phyloP scores from a whole-genome alignment of 2,797 vertebrate species.

The Melanogrammus aeglefinus region DNA sequence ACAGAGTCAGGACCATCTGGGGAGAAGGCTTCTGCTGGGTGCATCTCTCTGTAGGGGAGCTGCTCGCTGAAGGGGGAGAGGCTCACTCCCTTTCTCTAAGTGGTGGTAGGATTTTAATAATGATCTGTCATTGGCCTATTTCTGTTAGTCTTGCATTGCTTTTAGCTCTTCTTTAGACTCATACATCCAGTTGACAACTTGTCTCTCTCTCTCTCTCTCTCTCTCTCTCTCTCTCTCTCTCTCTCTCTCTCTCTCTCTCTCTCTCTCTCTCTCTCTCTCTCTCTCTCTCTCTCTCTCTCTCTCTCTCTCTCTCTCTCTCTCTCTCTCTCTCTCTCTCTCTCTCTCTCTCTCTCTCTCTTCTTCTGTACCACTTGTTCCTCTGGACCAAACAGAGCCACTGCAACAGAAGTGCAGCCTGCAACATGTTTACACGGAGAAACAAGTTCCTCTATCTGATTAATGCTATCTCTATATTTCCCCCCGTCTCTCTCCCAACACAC shows the following conservation, averaged over 20 bases:
- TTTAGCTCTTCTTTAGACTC: neutral
- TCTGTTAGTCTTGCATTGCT: neutral
- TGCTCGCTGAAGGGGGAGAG: neutral
- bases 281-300: neutral
- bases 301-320: neutral
- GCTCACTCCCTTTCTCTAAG: neutral
- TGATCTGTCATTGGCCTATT: neutral
- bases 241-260: neutral
- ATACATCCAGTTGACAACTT: neutral
- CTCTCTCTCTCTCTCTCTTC: neutral
- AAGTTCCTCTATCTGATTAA: neutral
- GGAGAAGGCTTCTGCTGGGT: neutral
- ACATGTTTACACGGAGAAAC: neutral
- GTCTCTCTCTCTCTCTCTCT: neutral
- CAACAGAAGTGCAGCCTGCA: neutral
- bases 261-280: neutral
- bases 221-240: neutral
- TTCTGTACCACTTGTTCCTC: neutral
- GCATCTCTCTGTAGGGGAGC: neutral
- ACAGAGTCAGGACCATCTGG: neutral
- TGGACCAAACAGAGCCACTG: neutral
- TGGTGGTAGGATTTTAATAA: neutral
- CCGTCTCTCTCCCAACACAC: too few species aligned
- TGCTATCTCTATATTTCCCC: neutral
- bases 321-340: neutral